Base-by-base conservation (phyloP, 1,140 invertebrate genomes). In the Drusus annulatus region DNA sequence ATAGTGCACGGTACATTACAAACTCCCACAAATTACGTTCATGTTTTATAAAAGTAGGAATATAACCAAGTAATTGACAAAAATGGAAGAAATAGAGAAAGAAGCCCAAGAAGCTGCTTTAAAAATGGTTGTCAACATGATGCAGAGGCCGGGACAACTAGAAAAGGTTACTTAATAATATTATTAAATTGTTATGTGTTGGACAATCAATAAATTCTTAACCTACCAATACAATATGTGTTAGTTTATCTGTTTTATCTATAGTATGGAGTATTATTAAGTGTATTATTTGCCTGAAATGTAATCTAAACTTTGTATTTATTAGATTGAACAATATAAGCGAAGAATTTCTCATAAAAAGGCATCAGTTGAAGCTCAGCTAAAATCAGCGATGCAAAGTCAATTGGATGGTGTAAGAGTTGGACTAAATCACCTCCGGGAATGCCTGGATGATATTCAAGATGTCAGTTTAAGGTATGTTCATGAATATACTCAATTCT, bases 381-480 rank as follows among this genome's bases (percentile, higher is more conserved):
- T 99, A 17, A 99, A 99, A 90, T 98, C 97, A n/a, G 97, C 97
- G 6, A 97, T 99, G 90, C 98, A 99, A 89, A 97, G 97, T 85
- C 98, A 99, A 89, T 88, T 99, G 52, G 98, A 99, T 90, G 98
- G 98, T 0, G 98, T 99, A 0, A 92, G 95, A 84, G 95, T 96
- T 13, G 98, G 98, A 0, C 92, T 99, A n/a, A 94, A 95, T 85
- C 96, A 99, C 86, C 89, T 99, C 16, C 93, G 96, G 84, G 92
- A 92, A 31, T 95, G 96, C 56, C 89, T 97, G 23, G 92, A 95
- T 84, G 96, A 98, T 90, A 95, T 99, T 6, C 94, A 96, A 85
- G 89, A 95, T 88, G 95, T 96, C 79, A 91, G 90, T 78, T 83
- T 84, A 0, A 90, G 88, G 89, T 90, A 83, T 83, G 82, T 84